Evolutionary conservation across 2,888 invertebrate species (phyloP), one percentile per base, ranked within the genome.

Genomic region (Linnaemya vulpina): DNA sequence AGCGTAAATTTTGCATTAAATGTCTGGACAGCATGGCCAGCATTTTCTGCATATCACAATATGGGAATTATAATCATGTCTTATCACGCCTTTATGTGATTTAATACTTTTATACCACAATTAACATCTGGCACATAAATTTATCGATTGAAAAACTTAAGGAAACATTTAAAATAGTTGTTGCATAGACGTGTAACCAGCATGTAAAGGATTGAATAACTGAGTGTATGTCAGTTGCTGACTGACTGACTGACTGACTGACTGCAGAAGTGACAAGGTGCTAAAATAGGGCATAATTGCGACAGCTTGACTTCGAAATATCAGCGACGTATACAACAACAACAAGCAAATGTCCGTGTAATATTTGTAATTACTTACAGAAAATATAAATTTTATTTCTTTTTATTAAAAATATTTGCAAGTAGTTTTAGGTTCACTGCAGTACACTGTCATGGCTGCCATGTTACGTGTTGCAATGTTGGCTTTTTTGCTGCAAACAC

Each of bases 241-340:
- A 51, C 1, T 43, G 73, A 49, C 35, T 71, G 58, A 67, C 60
- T 78, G 74, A 81, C 67, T 73, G 63, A 43, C 30, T 80, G 74
- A 51, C 60, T 60, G 67, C 70, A 53, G 71, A 81, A 84, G 68
- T 83, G 86, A 77, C 83, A 81, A 85, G 67, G 65, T 85, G 78
- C 85, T 85, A 62, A 85, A 85, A 82, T 85, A 85, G 82, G 78
- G 85, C 85, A 85, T 85, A 85, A 85, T 85, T 85, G 85, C 75
- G 75, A 79, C 82, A 85, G 75, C 46, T 75, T 38, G 20, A 68
- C 73, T 68, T 78, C 35, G 68, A 63, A 71, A 67, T 62, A 46
- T 55, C 2, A 62, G 17, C 30, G 20, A 63, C 67, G 60, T 60
- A 49, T 63, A 13, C 38, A 3, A 30, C 30, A 58, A 22, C 46